These are phyloP conservation scores for Seira musarum DNA, from an alignment of 2,888 invertebrate genomes.

Conservation along the genomic window DNA sequence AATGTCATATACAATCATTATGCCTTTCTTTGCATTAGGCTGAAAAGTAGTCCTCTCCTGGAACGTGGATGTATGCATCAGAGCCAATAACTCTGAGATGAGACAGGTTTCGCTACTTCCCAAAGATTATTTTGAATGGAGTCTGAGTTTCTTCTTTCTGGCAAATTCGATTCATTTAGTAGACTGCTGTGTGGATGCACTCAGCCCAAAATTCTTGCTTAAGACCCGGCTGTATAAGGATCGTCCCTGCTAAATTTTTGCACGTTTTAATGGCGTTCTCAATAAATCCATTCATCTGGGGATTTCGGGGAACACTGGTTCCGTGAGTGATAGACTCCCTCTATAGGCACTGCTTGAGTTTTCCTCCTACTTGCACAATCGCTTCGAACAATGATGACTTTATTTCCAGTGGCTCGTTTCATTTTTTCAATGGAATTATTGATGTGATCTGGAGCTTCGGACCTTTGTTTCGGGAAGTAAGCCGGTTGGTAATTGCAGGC, in stretches of 20 bases:
- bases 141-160: too few relatives aligned
- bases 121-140: too few relatives aligned
- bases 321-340: background rate
- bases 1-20: too few relatives aligned
- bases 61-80: too few relatives aligned
- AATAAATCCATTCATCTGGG: background rate
- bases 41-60: too few relatives aligned
- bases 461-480: background rate
- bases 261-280: background rate
- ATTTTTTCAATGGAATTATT: background rate
- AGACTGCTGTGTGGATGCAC: too few relatives aligned
- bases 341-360: background rate
- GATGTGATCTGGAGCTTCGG: background rate
- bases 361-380: background rate
- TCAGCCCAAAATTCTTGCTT: too few relatives aligned
- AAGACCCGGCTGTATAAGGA: too few relatives aligned
- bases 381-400: background rate
- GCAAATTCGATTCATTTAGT: too few relatives aligned
- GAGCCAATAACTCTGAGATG: too few relatives aligned
- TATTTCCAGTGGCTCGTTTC: background rate
- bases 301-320: background rate
- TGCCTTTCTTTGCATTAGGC: too few relatives aligned
- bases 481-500: background rate
- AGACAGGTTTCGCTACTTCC: too few relatives aligned
- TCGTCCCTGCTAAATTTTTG: background rate